Percentiles rank a stretch among this genome's conserved stretches.
Conservation (phyloP, 2,888 invertebrate species). For the Cyaniris semiargus region DNA sequence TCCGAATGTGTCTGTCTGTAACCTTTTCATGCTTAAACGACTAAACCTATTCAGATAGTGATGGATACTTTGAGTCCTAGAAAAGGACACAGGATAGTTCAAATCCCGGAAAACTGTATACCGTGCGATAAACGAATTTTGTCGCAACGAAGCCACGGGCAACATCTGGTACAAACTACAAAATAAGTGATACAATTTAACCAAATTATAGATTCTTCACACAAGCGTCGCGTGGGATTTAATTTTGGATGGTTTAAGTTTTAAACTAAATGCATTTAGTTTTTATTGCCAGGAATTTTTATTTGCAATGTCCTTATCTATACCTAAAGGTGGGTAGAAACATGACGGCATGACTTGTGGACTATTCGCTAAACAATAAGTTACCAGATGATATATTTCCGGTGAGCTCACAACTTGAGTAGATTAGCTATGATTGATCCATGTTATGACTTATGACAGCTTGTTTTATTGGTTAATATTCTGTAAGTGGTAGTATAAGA, state of each 20-base stretch:
- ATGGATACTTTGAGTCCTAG: too few relatives aligned
- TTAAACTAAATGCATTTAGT: conserved; percentile 10
- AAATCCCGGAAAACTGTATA: too few relatives aligned
- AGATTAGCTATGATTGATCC: neutral
- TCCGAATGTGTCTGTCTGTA: too few relatives aligned
- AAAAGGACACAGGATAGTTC: too few relatives aligned
- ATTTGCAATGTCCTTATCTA: conserved; percentile 6
- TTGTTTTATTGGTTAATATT: neutral
- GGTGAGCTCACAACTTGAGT: neutral
- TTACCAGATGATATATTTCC: conserved; percentile 9
- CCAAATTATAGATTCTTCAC: neutral
- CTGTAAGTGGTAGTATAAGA: neutral
- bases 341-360: neutral
- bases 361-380: neutral
- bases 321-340: neutral
- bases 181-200: neutral
- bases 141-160: neutral
- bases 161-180: neutral
- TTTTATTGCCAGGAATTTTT: conserved; percentile 3
- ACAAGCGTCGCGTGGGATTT: neutral
- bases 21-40: too few relatives aligned
- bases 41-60: too few relatives aligned
- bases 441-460: neutral
- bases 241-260: neutral
- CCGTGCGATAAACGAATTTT: too few relatives aligned